phyloP scores from a whole-genome alignment of 2,888 invertebrate genomes.

The Eristalis pertinax region DNA sequence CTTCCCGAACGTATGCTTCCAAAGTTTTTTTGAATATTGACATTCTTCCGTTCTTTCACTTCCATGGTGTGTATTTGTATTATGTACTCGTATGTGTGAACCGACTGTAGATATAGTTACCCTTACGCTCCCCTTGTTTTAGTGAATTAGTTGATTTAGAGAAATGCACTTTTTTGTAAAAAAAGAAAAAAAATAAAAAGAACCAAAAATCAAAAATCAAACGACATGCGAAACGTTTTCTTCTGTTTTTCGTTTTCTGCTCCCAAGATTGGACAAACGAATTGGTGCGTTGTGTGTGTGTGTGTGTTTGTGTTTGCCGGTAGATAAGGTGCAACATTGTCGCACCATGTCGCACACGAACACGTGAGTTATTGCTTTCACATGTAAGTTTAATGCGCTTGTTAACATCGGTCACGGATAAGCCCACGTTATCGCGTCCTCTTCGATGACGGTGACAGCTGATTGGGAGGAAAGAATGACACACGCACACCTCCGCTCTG shows the following conservation, averaged over 20 bases:
- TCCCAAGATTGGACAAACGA: background rate
- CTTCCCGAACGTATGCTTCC: constrained; percentile 63
- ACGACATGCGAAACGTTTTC: background rate
- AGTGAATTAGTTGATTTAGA: constrained; percentile 64
- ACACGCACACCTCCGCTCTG: background rate
- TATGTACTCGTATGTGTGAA: constrained; percentile 37
- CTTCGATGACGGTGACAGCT: background rate
- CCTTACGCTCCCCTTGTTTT: constrained; percentile 39
- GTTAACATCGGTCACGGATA: background rate
- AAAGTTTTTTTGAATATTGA: constrained; percentile 49
- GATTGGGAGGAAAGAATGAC: background rate
- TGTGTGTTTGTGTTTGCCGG: background rate
- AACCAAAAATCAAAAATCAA: background rate
- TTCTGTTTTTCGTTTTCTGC: background rate
- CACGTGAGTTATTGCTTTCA: background rate
- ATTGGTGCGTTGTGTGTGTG: background rate
- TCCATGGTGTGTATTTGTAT: constrained; percentile 55
- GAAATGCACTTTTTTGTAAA: constrained; percentile 65
- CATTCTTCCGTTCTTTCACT: constrained; percentile 65
- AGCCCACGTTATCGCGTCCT: background rate
- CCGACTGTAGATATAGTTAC: constrained; percentile 38
- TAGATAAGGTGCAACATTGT: constrained; percentile 3
- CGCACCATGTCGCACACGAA: background rate
- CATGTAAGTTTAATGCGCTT: background rate
- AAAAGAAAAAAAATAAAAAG: constrained; percentile 7